Conservation (phyloP, 2,797 vertebrate species). For the Sphenodon punctatus region DNA sequence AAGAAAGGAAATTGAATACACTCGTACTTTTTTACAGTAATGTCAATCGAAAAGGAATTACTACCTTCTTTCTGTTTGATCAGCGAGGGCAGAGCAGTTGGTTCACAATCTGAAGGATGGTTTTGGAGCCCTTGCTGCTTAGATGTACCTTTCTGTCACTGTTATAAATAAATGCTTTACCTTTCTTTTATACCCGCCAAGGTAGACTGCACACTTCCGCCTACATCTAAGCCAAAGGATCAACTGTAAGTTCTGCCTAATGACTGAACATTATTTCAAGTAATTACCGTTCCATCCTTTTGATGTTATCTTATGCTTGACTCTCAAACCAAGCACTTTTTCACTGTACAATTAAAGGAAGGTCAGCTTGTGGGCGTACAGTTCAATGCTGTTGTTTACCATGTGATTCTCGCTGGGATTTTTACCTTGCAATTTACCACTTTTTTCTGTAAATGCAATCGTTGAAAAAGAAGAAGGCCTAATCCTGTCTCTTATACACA, state of each 20-base stretch:
- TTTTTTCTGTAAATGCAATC: constrained; percentile 56
- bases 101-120: constrained; percentile 38
- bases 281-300: constrained; percentile 74
- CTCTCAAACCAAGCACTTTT: constrained; percentile 60
- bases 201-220: constrained; percentile 44
- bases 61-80: constrained; percentile 68
- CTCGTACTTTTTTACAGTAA: not conserved
- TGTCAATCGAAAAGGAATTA: constrained; percentile 21
- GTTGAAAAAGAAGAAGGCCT: not conserved
- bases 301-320: constrained; percentile 74
- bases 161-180: constrained; percentile 27
- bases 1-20: not conserved
- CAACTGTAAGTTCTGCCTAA: constrained; percentile 70
- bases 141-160: constrained; percentile 31
- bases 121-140: not conserved
- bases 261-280: constrained; percentile 65
- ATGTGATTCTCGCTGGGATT: constrained; percentile 43
- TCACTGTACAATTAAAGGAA: constrained; percentile 63
- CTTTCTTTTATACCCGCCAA: constrained; percentile 74
- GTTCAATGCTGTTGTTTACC: constrained; percentile 27
- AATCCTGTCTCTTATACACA: too few relatives aligned
- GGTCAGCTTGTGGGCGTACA: constrained; percentile 58
- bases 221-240: constrained; percentile 76
- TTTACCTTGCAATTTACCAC: constrained; percentile 26
- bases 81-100: constrained; percentile 35